Percentiles rank a stretch among this genome's conserved stretches.
These are phyloP conservation scores for Drosophila melanosoma DNA, from an alignment of 2,888 invertebrate species.

Conservation along the genomic window DNA sequence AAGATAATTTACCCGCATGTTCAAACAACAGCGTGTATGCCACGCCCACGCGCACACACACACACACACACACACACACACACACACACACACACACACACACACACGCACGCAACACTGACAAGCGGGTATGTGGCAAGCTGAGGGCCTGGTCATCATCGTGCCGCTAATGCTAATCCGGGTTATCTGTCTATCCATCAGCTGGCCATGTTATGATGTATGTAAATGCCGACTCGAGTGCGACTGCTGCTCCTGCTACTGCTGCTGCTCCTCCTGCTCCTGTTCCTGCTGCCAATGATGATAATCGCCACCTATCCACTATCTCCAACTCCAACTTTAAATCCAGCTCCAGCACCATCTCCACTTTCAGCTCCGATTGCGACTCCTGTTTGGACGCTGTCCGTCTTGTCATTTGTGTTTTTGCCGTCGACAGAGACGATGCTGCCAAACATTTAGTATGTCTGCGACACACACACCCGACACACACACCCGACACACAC, in stretches of 20 bases:
- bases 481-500: slow-evolving; percentile 17
- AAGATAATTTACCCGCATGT: slow-evolving; percentile 80
- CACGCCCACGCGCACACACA: slow-evolving; percentile 26
- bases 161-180: slow-evolving; percentile 72
- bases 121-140: background rate
- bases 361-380: slow-evolving; percentile 2
- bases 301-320: slow-evolving; percentile 56
- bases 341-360: slow-evolving; percentile 16
- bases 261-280: background rate
- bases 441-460: slow-evolving; percentile 64
- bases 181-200: slow-evolving; percentile 77
- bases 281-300: slow-evolving; percentile 46
- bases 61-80: slow-evolving; percentile 22
- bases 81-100: slow-evolving; percentile 31
- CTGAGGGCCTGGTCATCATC: slow-evolving; percentile 19
- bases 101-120: slow-evolving; percentile 12
- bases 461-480: slow-evolving; percentile 33
- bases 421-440: slow-evolving; percentile 48
- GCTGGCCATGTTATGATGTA: slow-evolving; percentile 73
- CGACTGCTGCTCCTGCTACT: background rate
- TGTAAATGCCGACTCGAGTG: slow-evolving; percentile 61
- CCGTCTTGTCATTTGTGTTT: slow-evolving; percentile 52
- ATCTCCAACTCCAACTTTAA: slow-evolving; percentile 5
- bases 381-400: slow-evolving; percentile 48
- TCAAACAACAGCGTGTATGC: slow-evolving; percentile 48